Evolutionary conservation across 2,113 vertebrate species (phyloP), one percentile per base, ranked within the genome.

Genomic region (Sitta europaea): DNA sequence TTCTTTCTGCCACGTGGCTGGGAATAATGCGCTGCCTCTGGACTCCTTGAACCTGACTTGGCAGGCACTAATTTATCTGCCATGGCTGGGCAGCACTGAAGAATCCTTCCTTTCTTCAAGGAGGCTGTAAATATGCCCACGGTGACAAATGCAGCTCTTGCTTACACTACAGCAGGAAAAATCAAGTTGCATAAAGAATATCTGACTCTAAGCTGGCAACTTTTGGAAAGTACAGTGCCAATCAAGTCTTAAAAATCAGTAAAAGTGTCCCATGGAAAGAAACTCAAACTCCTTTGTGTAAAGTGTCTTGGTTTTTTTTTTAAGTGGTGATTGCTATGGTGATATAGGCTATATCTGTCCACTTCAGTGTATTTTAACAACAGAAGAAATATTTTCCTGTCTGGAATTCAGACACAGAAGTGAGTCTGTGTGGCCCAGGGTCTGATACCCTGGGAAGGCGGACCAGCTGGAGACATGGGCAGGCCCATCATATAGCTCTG

Each of bases 1-100:
- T 74, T 81, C 40, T 88, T 42, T 40, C n/a, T 3, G 61, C 68
- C 95, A 94, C 38, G 27, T 81, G 93, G 35, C 80, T 0, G 2
- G 65, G 65, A 85, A 81, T 48, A 87, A 87, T 63, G 48, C 87
- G n/a, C 53, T 90, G 81, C 81, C 29, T 81, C 61, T 2, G 1
- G 61, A 58, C 43, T 84, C 47, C 40, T 91, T 93, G 87, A 96
- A 89, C 77, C 53, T 90, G 84, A 87, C 53, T n/a, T 61, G 43
- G 40, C 53, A 78, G 76, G 66, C 62, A 72, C 43, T 90, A 87
- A 78, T 89, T 87, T 82, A 43, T 91, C 62, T 85, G 61, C 33
- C 43, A 45, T 0, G 1, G 33, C 35, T 2, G 2, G 21, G 13
- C 12, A 40, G 38, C 66, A 29, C 27, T 71, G 72, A 80, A 51